Evolutionary conservation across 2,113 vertebrate species (phyloP).

Genomic region (Arenaria interpres): DNA sequence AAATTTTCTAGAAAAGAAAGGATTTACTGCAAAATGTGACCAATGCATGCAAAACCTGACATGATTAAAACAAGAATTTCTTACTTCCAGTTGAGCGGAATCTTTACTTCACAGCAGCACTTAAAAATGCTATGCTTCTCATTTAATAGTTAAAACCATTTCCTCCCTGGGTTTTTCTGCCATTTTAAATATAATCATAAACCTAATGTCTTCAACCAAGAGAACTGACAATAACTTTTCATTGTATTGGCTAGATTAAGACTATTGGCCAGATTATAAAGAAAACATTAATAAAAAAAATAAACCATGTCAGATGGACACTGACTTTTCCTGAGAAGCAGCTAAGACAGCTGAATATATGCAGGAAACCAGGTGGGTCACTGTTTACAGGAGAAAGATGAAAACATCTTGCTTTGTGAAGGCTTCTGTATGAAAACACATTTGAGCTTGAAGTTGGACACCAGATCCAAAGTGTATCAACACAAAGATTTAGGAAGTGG

Average conservation of each 20-base stretch:
- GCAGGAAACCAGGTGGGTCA: neutral
- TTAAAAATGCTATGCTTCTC: neutral
- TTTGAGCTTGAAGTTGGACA: neutral
- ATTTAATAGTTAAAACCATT: neutral
- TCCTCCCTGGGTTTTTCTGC: neutral
- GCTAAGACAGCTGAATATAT: neutral
- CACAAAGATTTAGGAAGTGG: neutral
- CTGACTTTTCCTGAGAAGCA: neutral
- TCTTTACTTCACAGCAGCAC: neutral
- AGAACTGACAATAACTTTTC: neutral
- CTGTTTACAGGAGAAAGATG: neutral
- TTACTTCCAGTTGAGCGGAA: neutral
- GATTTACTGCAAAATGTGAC: neutral
- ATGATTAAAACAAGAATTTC: neutral
- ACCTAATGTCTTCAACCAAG: neutral
- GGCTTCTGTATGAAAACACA: neutral
- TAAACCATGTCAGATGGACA: neutral
- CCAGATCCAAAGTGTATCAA: neutral
- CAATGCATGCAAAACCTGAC: neutral
- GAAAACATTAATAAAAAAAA: neutral
- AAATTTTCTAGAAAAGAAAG: neutral
- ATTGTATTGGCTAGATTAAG: neutral
- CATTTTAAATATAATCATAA: neutral
- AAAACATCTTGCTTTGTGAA: neutral
- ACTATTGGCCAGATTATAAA: neutral